Evolutionary conservation across 1,140 invertebrate genomes (phyloP), one percentile per base, ranked within the genome.

Genomic region (Goniozus legneri): DNA sequence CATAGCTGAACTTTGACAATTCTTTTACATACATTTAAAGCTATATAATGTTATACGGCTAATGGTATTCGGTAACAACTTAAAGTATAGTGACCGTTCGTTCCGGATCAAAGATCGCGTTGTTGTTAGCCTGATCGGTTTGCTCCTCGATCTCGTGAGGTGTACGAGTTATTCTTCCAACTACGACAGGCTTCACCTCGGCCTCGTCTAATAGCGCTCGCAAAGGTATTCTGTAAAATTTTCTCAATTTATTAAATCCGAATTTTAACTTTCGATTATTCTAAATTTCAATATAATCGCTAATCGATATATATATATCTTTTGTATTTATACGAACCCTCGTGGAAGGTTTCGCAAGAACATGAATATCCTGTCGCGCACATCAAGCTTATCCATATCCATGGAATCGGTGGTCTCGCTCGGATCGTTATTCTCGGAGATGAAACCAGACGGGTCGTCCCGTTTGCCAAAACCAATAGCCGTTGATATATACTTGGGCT

Each of bases 391-490:
- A 10, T 27, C 24, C 4, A 6, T 10, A 10, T 27, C 24, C 10
- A 10, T 4, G 24, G 10, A 10, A 10, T 27, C 24, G 4, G 4
- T 4, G 24, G 10, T 27, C 10, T 27, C 24, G 24, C 4, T 10
- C 4, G 4, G 4, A 6, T 27, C 4, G 24, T 27, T 6, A n/a
- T n/a, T n/a, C n/a, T n/a, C n/a, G n/a, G n/a, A n/a, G n/a, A n/a
- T n/a, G n/a, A n/a, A n/a, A n/a, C n/a, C n/a, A n/a, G n/a, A n/a
- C 4, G 10, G 4, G 24, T 27, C 24, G 4, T 27, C 4, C 10
- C 24, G 24, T 27, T 27, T 27, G 4, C 24, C 37, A 19, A 39
- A 39, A 13, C 37, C 37, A 19, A 39, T 39, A 6, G 37, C 37
- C 6, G 14, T 39, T 0, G 37, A 18, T 21, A 18, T 20, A 39